Evolutionary conservation across 23 tunicate species (phyloP).

Genomic region (Trididemnum miniatum): DNA sequence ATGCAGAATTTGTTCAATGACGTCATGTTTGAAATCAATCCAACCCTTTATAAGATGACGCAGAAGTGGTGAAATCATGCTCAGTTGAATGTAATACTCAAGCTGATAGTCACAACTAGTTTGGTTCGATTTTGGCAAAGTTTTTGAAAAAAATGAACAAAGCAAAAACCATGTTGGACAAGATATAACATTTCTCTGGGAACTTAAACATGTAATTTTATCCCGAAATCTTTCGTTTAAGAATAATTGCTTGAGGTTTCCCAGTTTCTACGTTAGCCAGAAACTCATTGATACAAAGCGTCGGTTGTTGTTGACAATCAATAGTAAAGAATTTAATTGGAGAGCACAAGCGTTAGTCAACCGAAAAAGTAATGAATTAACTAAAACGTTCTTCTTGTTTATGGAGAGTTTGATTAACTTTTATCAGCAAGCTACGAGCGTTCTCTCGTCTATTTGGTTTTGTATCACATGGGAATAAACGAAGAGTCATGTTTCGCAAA

Average conservation of each 20-base stretch:
- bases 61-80: no score
- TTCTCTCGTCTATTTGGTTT: not conserved
- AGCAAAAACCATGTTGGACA: conserved; percentile 34
- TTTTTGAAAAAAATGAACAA: no score
- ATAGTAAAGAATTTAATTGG: conserved; percentile 27
- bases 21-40: no score
- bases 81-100: no score
- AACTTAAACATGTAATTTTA: conserved; percentile 39
- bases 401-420: conserved; percentile 20
- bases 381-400: conserved; percentile 2
- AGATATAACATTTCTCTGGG: conserved; percentile 87
- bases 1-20: no score
- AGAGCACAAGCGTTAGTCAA: conserved; percentile 3
- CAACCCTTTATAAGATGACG: no score
- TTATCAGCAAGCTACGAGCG: no score
- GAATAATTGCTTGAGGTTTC: no score
- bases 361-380: not conserved
- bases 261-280: no score
- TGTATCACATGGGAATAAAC: not conserved
- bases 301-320: conserved; percentile 9
- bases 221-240: conserved; percentile 10
- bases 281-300: conserved; percentile 19
- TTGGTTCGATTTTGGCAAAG: no score
- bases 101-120: no score
- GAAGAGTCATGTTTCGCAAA: conserved; percentile 20